Percentiles rank a stretch among this genome's conserved stretches.
Evolutionary conservation across 2,797 vertebrate genomes (phyloP).

Genomic region (Cirrhinus molitorella): DNA sequence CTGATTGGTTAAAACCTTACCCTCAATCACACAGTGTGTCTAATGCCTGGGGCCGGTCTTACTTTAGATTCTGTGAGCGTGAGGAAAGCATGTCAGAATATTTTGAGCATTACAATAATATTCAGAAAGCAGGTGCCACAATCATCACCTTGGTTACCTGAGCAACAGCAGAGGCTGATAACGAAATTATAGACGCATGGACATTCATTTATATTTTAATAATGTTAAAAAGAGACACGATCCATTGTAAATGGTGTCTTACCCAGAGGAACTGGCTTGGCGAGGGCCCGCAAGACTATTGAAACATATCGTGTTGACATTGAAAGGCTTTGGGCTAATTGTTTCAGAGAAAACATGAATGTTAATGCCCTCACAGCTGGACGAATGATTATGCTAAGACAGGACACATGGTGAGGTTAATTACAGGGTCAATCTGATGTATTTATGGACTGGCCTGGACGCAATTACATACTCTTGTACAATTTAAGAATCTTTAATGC

Average conservation of each 20-base stretch:
- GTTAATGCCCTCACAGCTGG: conserved; percentile 18
- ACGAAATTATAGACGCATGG: neutral
- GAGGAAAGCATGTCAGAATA: conserved; percentile 2
- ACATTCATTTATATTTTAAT: neutral
- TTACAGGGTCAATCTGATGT: conserved; percentile 36
- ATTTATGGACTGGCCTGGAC: conserved; percentile 11
- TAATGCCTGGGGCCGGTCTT: conserved; percentile 21
- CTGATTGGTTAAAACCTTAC: conserved; percentile 32
- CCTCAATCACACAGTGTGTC: conserved; percentile 32
- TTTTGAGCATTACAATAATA: neutral
- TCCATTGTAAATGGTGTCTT: neutral
- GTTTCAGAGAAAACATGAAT: conserved; percentile 9
- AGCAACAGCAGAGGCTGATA: neutral
- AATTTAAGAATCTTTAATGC: conserved; percentile 15
- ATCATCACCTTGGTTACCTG: conserved; percentile 4
- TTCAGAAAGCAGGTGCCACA: neutral
- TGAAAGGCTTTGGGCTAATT: conserved; percentile 33
- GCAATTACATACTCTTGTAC: conserved; percentile 1
- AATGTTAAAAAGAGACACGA: neutral
- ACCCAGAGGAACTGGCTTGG: neutral
- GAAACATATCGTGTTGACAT: conserved; percentile 25
- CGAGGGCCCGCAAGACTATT: neutral
- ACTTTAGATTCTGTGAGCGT: conserved; percentile 21
- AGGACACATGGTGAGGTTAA: conserved; percentile 47
- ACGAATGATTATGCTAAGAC: conserved; percentile 6